Conservation (phyloP, 1,140 invertebrate genomes). For the Diploscapter pachys region DNA sequence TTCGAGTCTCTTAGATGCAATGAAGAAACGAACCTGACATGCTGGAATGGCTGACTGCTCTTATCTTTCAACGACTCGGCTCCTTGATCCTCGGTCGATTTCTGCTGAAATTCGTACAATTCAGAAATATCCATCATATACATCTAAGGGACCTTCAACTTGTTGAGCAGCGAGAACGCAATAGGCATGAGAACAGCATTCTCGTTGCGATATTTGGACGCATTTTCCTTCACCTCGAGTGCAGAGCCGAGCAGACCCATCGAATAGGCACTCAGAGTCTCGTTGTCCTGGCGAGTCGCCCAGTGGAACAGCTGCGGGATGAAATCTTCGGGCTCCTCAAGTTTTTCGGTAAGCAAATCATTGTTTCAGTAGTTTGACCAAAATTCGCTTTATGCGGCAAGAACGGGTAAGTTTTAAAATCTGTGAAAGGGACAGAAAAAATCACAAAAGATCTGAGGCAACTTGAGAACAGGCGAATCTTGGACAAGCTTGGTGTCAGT, state of each 20-base stretch:
- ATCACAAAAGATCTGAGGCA: too few species aligned
- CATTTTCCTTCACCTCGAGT: conserved; percentile 89
- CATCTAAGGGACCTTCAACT: conserved; percentile 13
- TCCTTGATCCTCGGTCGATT: background rate
- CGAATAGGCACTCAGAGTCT: conserved; percentile 78
- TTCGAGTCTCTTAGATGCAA: too few species aligned
- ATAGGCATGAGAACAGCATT: conserved; percentile 57
- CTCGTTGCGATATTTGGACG: conserved; percentile 68
- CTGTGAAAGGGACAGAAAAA: too few species aligned
- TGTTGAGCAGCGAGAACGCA: conserved; percentile 63
- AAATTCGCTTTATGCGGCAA: too few species aligned
- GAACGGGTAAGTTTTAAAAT: too few species aligned
- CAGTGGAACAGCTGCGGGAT: conserved; percentile 18
- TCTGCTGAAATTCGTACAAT: background rate
- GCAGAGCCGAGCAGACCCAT: conserved; percentile 87
- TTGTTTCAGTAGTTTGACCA: too few species aligned
- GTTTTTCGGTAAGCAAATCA: conserved; percentile 61
- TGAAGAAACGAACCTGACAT: too few species aligned
- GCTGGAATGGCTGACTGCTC: too few species aligned
- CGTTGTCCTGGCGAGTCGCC: conserved; percentile 13
- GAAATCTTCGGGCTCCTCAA: conserved; percentile 72
- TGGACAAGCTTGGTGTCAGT: too few species aligned
- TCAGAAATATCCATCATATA: too few species aligned
- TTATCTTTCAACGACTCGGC: too few species aligned
- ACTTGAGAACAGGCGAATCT: too few species aligned